Percentiles rank a stretch among this genome's conserved stretches.
Conservation (phyloP, 2,113 vertebrate species). For the Tychaedon coryphoeus region DNA sequence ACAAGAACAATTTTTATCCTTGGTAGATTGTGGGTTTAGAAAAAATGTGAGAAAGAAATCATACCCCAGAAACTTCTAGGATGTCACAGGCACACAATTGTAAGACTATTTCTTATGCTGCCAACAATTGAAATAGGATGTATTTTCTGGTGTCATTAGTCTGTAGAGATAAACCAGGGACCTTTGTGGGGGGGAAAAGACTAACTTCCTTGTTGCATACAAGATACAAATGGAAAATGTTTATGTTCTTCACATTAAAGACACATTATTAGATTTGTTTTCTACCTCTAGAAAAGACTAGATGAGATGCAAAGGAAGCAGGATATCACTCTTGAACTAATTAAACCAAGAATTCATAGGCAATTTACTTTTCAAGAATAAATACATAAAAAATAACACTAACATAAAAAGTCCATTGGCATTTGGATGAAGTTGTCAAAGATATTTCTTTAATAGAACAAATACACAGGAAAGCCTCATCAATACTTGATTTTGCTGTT, state of each 20-base stretch:
- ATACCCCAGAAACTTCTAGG: not conserved
- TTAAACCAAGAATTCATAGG: not conserved
- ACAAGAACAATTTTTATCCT: not conserved
- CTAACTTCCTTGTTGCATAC: not conserved
- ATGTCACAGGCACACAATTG: not conserved
- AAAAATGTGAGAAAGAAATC: not conserved
- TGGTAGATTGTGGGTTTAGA: not conserved
- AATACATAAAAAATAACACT: not conserved
- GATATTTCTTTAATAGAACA: not conserved
- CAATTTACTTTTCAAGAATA: not conserved
- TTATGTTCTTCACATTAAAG: not conserved
- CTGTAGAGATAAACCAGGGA: not conserved
- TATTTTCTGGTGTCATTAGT: not conserved
- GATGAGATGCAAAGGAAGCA: not conserved
- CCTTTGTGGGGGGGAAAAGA: not conserved
- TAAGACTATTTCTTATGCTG: not conserved
- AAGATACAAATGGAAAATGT: not conserved
- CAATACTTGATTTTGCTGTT: not conserved
- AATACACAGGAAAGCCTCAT: not conserved
- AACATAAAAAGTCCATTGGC: not conserved
- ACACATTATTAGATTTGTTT: not conserved
- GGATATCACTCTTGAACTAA: not conserved
- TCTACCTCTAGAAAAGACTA: not conserved
- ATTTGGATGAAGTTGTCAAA: not conserved
- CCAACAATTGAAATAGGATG: not conserved